These are phyloP conservation scores for Rhyacichthys aspro DNA, from an alignment of 2,797 vertebrate genomes.

Conservation along the genomic window DNA sequence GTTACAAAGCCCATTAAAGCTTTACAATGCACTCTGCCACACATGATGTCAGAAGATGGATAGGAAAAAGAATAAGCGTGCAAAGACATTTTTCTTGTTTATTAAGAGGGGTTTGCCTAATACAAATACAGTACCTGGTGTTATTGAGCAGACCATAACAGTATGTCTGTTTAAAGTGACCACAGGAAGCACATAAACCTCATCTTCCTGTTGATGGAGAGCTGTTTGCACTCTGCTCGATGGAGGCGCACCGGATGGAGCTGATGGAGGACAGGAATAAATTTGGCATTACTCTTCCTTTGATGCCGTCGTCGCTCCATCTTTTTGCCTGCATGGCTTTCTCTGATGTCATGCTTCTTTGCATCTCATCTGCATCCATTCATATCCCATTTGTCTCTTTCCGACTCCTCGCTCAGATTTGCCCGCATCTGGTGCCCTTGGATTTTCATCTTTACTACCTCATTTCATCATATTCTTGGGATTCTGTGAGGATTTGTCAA, in stretches of 20 bases:
- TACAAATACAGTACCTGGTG: constrained; percentile 18
- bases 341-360: constrained; percentile 71
- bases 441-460: constrained; percentile 50
- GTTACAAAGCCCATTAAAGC: constrained; percentile 28
- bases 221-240: constrained; percentile 60
- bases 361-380: constrained; percentile 72
- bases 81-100: constrained; percentile 12
- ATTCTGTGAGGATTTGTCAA: neutral
- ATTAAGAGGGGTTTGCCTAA: constrained; percentile 17
- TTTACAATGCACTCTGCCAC: constrained; percentile 33
- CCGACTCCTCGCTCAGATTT: constrained; percentile 43
- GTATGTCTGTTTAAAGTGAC: constrained; percentile 58
- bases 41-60: constrained; percentile 19
- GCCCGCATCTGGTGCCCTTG: constrained; percentile 45
- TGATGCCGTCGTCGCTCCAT: constrained; percentile 56
- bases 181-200: constrained; percentile 39
- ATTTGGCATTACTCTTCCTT: constrained; percentile 66
- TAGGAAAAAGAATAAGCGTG: constrained; percentile 2
- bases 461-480: constrained; percentile 43
- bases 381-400: constrained; percentile 60
- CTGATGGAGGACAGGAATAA: constrained; percentile 54
- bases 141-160: constrained; percentile 48
- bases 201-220: constrained; percentile 61
- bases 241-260: constrained; percentile 44
- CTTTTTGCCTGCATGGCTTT: constrained; percentile 29